These are phyloP conservation scores for Drosophila lacertosa DNA, from an alignment of 1,140 invertebrate genomes.

Conservation along the genomic window DNA sequence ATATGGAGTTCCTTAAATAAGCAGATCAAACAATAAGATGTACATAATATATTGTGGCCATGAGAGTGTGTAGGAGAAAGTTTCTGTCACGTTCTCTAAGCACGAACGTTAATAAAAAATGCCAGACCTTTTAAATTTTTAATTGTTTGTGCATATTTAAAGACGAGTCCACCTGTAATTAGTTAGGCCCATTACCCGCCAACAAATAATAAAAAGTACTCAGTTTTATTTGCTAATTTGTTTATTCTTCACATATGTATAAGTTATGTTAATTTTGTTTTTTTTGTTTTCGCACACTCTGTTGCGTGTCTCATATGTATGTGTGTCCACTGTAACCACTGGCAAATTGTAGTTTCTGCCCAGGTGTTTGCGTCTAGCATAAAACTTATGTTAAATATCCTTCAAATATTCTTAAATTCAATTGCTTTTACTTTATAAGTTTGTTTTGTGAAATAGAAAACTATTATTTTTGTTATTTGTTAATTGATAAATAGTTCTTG, in stretches of 20 bases:
- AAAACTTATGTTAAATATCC: constrained; percentile 74
- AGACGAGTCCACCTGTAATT: too few relatives aligned
- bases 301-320: constrained; percentile 63
- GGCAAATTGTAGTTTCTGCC: constrained; percentile 33
- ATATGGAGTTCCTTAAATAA: background rate
- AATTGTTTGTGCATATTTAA: too few relatives aligned
- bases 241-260: constrained; percentile 82
- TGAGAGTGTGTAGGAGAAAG: too few relatives aligned
- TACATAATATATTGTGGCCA: too few relatives aligned
- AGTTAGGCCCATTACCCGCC: too few relatives aligned
- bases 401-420: constrained; percentile 77
- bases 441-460: constrained; percentile 69
- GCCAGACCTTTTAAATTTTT: too few relatives aligned
- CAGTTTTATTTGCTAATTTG: constrained; percentile 66
- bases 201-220: background rate
- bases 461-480: constrained; percentile 62
- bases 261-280: constrained; percentile 62
- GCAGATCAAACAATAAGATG: background rate
- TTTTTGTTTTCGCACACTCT: constrained; percentile 48
- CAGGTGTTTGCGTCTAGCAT: constrained; percentile 47
- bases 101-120: too few relatives aligned
- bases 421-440: constrained; percentile 63
- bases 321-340: constrained; percentile 47
- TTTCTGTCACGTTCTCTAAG: background rate
- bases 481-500: constrained; percentile 71